Evolutionary conservation across 2,888 invertebrate genomes (phyloP), one percentile per base, ranked within the genome.

Genomic region (Patella depressa): DNA sequence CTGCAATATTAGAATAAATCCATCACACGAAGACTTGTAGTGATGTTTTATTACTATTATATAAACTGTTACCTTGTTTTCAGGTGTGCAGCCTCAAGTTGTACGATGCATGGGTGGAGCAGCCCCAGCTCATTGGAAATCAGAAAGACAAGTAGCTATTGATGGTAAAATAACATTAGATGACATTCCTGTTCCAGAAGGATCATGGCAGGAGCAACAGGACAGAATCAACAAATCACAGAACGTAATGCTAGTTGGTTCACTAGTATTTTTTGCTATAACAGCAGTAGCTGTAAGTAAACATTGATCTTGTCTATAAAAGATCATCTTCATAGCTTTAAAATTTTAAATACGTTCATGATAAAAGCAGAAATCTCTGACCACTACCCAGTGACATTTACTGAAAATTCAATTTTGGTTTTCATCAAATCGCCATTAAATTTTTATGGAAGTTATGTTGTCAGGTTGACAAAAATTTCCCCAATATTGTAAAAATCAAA

Each of bases 161-260:
- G 74, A 75, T 24, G 65, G 73, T 45, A 74, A 76, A 5, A 45
- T 74, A 7, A 75, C 80, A 9, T 79, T 85, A 77, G 81, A 86
- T 77, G 55, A 79, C 76, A 57, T 82, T 19, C 85, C 87, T 2
- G 81, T 84, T 3, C 86, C 87, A 53, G 57, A 75, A n/a, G 85
- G 86, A 14, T 81, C 82, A 9, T 87, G 85, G 86, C 78, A 83
- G 53, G 83, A 83, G 72, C 29, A 83, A 70, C 79, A 87, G 77
- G 74, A 75, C 73, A 81, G 80, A 72, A 75, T 73, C n/a, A 82
- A 84, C 57, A 53, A 71, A 73, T 83, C 79, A 45, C 81, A 74
- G 59, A 86, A 86, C 78, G 78, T 84, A 74, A 71, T 75, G 45
- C 55, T 83, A n/a, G 82, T 72, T 59, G 75, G 45, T 14, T 53